Conservation (phyloP, 2,888 invertebrate species). For the Agonopterix heracliana region DNA sequence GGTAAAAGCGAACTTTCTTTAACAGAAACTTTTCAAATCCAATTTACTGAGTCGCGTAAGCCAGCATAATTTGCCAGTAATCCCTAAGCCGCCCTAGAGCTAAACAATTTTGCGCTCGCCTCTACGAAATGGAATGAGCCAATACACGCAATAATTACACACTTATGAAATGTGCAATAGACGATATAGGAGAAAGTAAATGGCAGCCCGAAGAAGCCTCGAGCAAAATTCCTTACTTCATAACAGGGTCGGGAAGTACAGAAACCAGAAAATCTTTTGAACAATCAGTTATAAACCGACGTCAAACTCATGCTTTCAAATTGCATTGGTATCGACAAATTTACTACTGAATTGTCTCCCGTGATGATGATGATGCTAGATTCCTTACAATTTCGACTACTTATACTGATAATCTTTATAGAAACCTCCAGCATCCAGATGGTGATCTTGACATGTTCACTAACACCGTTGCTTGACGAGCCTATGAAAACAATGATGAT, state of each 20-base stretch:
- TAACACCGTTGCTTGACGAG: too few species aligned
- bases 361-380: too few species aligned
- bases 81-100: constrained; percentile 31
- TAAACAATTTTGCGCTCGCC: constrained; percentile 27
- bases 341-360: too few species aligned
- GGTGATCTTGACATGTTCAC: too few species aligned
- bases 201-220: constrained; percentile 20
- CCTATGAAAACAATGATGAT: too few species aligned
- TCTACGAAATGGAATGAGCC: constrained; percentile 23
- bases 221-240: constrained; percentile 11
- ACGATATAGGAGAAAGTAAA: constrained; percentile 32
- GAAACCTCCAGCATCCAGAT: too few species aligned
- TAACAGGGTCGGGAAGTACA: constrained; percentile 3
- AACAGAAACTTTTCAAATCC: constrained; percentile 33
- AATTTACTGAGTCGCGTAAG: constrained; percentile 29
- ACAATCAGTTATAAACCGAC: too few species aligned
- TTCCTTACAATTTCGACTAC: too few species aligned
- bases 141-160: constrained; percentile 39
- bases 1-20: constrained; percentile 11
- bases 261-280: too few species aligned
- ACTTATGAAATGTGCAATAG: constrained; percentile 34
- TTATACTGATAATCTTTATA: too few species aligned
- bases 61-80: constrained; percentile 16
- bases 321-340: too few species aligned
- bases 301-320: too few species aligned